These are phyloP conservation scores for Encarsia formosa DNA, from an alignment of 2,888 invertebrate genomes.

Conservation along the genomic window DNA sequence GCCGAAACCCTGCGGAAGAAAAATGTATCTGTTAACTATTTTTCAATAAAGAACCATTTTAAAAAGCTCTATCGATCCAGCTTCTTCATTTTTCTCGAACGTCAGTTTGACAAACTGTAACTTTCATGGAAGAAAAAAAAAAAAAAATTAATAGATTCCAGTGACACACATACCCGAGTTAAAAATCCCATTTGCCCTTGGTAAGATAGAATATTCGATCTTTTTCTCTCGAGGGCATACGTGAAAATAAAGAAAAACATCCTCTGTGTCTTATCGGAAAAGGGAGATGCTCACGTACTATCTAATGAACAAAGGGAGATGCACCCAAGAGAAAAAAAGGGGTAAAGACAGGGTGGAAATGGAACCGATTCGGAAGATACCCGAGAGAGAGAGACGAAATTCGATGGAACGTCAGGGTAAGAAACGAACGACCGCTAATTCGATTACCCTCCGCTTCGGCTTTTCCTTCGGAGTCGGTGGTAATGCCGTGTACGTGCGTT, in stretches of 20 bases:
- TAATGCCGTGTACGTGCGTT: too few relatives aligned
- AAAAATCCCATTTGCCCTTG: conserved; percentile 14
- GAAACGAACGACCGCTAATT: conserved; percentile 31
- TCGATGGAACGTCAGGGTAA: conserved; percentile 15
- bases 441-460: too few relatives aligned
- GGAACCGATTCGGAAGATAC: conserved; percentile 21
- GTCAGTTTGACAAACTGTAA: too few relatives aligned
- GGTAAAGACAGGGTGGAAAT: conserved; percentile 14
- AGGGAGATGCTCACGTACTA: background rate
- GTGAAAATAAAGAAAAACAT: conserved; percentile 4
- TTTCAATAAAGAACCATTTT: too few relatives aligned
- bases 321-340: background rate
- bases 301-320: background rate
- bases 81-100: too few relatives aligned
- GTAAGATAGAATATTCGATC: conserved; percentile 7
- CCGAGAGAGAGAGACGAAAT: conserved; percentile 19
- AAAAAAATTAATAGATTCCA: conserved; percentile 22
- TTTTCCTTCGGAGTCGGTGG: too few relatives aligned
- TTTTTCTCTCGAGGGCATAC: conserved; percentile 6
- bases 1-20: too few relatives aligned
- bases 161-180: background rate
- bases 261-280: background rate
- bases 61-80: too few relatives aligned
- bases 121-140: background rate
- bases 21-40: too few relatives aligned